A percentile compares a stretch with the other conserved stretches of the same genome.
Conservation (phyloP, 2,888 invertebrate genomes). For the Dynastes grantii region DNA sequence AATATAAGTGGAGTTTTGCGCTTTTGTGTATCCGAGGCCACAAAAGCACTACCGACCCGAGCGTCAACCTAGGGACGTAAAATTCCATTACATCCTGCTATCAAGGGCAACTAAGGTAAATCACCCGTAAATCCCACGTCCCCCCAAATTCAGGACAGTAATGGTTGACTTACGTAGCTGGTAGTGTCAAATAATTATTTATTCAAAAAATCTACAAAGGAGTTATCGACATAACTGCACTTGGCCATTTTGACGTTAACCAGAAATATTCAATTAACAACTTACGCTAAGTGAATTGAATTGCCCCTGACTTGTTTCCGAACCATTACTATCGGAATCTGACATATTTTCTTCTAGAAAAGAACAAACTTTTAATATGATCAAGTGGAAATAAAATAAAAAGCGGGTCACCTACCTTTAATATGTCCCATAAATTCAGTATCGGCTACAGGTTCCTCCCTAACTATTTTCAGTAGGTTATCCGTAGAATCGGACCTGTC, state of each 20-base stretch:
- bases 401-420: constrained; percentile 31
- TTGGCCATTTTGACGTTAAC: background rate
- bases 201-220: too few species aligned
- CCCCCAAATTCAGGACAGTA: too few species aligned
- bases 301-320: constrained; percentile 27
- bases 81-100: too few species aligned
- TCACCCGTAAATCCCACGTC: too few species aligned
- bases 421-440: constrained; percentile 29
- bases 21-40: too few species aligned
- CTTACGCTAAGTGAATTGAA: constrained; percentile 19
- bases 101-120: too few species aligned
- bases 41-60: too few species aligned
- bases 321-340: constrained; percentile 47
- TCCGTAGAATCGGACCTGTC: constrained; percentile 42
- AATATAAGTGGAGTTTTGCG: too few species aligned
- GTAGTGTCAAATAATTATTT: too few species aligned
- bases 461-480: constrained; percentile 31
- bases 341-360: constrained; percentile 44
- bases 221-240: too few species aligned
- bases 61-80: too few species aligned
- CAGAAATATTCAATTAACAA: background rate
- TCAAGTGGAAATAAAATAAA: background rate
- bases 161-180: too few species aligned
- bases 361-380: background rate
- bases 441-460: constrained; percentile 43